Base-by-base conservation (phyloP, 1,140 invertebrate genomes). In the Euschistus heros region DNA sequence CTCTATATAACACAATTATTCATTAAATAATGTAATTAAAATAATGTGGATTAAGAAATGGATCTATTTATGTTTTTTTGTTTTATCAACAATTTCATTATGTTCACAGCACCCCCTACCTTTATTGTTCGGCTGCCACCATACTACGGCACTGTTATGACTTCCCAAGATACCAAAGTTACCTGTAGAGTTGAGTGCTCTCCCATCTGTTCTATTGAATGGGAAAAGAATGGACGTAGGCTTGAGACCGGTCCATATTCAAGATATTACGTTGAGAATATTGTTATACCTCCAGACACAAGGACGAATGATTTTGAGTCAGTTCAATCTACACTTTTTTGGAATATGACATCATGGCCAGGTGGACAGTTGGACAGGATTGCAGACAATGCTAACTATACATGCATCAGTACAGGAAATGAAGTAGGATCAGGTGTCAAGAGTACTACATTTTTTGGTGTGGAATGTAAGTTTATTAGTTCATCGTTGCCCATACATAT, bases 131-230 rank as follows among this genome's bases (percentile, higher is more conserved):
- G 87, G 46, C 81, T 92, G 64, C 83, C 82, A n/a, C 86, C 85
- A 1, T 90, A 89, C 76, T 84, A 82, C 67, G 91, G 89, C n/a
- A 87, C 82, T 24, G 79, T 88, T 13, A 86, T 84, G 74, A 87
- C 84, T 71, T 82, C 82, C 14, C 79, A 81, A 54, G 50, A 69
- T 44, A 86, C 92, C 50, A 89, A 82, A 62, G 80, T 94, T 13
- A 87, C 86, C 7, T 95, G 92, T 74, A 84, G 88, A 69, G 88
- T 94, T 22, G 91, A 95, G 73, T 94, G 92, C 74, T 88, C 84
- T 7, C 91, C 92, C 0, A 78, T 87, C 14, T 94, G 92, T 74
- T 81, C 84, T 37, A 85, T 95, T 52, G 79, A 84, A 15, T 95
- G 92, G 92, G 79, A 85, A 57, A 91, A 88, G 73, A 84, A 91